Evolutionary conservation across 1,140 invertebrate genomes (phyloP), one percentile per base, ranked within the genome.

Genomic region (Zaprionus nigranus): DNA sequence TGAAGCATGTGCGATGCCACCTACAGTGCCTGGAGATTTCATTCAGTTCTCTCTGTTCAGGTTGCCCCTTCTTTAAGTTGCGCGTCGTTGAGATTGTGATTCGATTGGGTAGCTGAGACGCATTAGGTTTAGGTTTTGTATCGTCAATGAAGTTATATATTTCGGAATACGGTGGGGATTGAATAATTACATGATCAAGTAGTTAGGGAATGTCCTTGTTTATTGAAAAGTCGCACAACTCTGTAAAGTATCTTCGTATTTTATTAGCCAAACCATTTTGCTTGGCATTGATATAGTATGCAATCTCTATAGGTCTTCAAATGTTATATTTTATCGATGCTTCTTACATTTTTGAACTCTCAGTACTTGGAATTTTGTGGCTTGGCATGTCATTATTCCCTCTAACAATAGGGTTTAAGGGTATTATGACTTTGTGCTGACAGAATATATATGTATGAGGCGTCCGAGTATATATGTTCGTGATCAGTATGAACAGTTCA

Each of bases 1-100:
- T 82, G 73, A 80, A 80, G 65, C 57, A 76, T 67, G 34, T 57
- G 51, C 34, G 70, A 40, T 74, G 81, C 63, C 70, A 75, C 64
- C 79, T 65, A 57, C 54, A 17, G 34, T 54, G 56, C 20, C 20
- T 12, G 15, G 17, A 46, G 38, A 34, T 49, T 75, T 88, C 79
- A 88, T 90, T 88, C 46, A 46, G 15, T 40, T 7, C 40, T 43
- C 15, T 1, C 15, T n/a, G n/a, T 1, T 40, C 15, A 6, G 57
- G 46, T 28, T n/a, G 58, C 34, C 20, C n/a, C 22, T 11, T 17
- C 53, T 7, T 61, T 76, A 54, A 36, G 67, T 20, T 26, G 70
- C 34, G 66, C 51, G 1, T 62, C 30, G 4, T 46, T 34, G 26
- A 7, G 43, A 5, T 28, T 49, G 38, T 38, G 26, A 12, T 34